phyloP scores from a whole-genome alignment of 2,888 invertebrate genomes.

The Melinaea menophilus region DNA sequence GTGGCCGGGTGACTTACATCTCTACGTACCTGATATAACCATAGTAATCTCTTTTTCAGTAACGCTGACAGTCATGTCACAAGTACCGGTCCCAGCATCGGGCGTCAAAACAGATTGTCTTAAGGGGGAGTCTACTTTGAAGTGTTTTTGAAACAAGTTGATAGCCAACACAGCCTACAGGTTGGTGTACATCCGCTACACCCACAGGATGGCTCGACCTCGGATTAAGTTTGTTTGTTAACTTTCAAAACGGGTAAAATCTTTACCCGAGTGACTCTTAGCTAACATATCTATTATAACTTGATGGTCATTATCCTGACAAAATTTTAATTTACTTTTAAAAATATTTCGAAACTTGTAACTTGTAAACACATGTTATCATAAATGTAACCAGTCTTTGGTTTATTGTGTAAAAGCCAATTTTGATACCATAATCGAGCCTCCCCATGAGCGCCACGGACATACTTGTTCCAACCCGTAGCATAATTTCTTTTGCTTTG shows the following conservation, averaged over 20 bases:
- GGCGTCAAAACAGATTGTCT: no score
- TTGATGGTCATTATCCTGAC: constrained; percentile 13
- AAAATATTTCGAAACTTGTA: constrained; percentile 1
- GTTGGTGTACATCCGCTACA: neutral
- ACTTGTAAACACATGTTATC: constrained; percentile 3
- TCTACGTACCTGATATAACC: no score
- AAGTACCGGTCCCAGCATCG: no score
- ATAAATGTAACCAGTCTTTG: constrained; percentile 9
- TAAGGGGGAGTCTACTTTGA: no score
- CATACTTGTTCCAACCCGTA: neutral
- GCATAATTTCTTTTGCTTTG: no score
- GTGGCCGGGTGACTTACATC: no score
- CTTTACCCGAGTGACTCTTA: neutral
- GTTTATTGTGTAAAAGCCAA: no score
- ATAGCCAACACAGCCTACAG: no score
- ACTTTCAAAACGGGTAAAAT: neutral
- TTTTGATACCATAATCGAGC: no score
- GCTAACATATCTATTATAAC: constrained; percentile 14
- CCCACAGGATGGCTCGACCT: neutral
- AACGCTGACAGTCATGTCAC: no score
- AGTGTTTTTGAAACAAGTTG: neutral
- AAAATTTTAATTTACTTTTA: constrained; percentile 17
- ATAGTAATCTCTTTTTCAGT: no score
- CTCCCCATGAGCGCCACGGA: no score
- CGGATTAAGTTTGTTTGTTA: neutral